Evolutionary conservation across 2,797 vertebrate species (phyloP).

Genomic region (Mionectes olivaceus): DNA sequence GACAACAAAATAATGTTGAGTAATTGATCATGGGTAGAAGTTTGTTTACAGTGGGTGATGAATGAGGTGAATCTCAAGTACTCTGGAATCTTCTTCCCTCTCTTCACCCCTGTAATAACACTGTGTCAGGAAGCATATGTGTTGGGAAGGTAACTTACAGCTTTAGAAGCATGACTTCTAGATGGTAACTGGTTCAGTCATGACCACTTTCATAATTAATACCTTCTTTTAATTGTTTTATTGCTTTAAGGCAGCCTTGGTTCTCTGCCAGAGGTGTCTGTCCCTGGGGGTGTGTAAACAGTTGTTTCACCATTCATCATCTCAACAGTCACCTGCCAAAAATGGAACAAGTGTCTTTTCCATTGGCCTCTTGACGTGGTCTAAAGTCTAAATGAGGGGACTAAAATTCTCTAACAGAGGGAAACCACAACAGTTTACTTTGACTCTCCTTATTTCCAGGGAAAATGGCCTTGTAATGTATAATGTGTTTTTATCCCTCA

Average conservation of each 20-base stretch:
- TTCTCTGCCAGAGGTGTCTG: neutral
- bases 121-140: neutral
- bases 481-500: neutral
- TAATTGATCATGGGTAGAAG: neutral
- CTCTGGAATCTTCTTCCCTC: neutral
- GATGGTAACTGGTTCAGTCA: neutral
- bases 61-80: neutral
- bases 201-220: neutral
- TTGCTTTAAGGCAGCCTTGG: neutral
- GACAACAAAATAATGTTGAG: neutral
- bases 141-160: neutral
- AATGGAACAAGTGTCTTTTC: neutral
- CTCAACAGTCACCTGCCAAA: neutral
- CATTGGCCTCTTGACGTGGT: neutral
- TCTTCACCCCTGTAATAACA: rapidly evolving
- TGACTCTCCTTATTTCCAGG: neutral
- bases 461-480: neutral
- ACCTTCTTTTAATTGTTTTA: neutral
- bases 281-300: neutral
- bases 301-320: neutral
- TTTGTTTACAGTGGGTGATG: neutral
- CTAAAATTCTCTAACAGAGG: neutral
- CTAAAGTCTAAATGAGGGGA: neutral
- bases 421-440: neutral
- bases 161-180: neutral